Evolutionary conservation across 30 jellyfish, hydroid and myxozoan genomes (phyloP).

Genomic region (Pseudorhiza aurosa): DNA sequence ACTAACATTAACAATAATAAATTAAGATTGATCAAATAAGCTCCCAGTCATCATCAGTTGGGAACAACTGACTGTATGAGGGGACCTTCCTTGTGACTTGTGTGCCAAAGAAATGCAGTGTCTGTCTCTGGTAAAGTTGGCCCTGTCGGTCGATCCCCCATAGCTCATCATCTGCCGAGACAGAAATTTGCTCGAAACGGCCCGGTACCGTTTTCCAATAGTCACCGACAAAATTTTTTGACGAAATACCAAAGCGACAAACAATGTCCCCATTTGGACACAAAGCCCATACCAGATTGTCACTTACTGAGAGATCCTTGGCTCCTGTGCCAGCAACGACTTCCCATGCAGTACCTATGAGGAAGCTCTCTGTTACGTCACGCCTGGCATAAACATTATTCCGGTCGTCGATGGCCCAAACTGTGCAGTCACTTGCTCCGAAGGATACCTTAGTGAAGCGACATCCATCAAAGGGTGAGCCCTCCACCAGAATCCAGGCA

Average conservation of each 20-base stretch:
- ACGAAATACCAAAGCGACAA: constrained; percentile 94
- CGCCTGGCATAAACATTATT: constrained; percentile 91
- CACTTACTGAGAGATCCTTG: constrained; percentile 90
- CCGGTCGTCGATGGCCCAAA: constrained; percentile 98
- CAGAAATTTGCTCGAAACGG: constrained; percentile 90
- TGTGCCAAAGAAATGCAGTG: constrained; percentile 90
- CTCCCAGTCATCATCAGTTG: constrained; percentile 98
- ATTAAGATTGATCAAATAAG: constrained; percentile 47
- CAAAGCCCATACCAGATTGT: constrained; percentile 94
- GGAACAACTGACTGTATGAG: constrained; percentile 91
- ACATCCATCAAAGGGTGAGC: constrained; percentile 98
- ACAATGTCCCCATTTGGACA: constrained; percentile 96
- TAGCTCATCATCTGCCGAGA: constrained; percentile 92
- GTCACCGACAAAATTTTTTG: constrained; percentile 86
- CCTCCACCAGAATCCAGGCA: constrained; percentile 98
- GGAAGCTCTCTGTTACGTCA: constrained; percentile 93
- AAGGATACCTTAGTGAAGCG: constrained; percentile 86
- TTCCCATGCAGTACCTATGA: constrained; percentile 98
- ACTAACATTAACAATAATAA: too few relatives aligned
- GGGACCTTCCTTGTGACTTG: constrained; percentile 85
- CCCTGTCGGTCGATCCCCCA: constrained; percentile 99
- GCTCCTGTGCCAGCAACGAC: constrained; percentile 97
- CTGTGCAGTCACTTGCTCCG: constrained; percentile 88
- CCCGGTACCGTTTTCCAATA: constrained; percentile 99
- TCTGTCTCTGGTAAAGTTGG: constrained; percentile 85